Conservation (phyloP, 2,888 invertebrate genomes). For the Aphodius granarius region DNA sequence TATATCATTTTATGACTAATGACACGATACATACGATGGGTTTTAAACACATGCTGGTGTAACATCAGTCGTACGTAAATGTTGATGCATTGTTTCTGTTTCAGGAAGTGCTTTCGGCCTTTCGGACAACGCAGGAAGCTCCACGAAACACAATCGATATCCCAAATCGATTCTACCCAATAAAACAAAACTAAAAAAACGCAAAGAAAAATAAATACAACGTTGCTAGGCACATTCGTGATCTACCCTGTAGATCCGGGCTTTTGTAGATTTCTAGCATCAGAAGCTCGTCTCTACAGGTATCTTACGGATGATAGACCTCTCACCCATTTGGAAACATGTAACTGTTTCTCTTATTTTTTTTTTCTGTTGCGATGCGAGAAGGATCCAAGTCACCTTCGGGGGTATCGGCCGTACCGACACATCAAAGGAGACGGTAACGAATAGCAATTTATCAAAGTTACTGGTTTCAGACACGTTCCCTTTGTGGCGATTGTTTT, state of each 20-base stretch:
- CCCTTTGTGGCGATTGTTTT: background rate
- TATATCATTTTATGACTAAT: background rate
- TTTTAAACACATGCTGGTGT: background rate
- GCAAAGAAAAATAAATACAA: slow-evolving; percentile 15
- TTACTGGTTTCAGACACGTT: background rate
- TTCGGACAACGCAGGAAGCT: background rate
- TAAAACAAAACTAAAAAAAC: background rate
- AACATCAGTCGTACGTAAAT: slow-evolving; percentile 10
- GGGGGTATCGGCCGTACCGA: slow-evolving; percentile 1
- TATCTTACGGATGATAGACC: slow-evolving; percentile 97
- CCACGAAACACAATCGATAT: background rate
- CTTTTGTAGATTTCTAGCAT: slow-evolving; percentile 87
- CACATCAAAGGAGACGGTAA: background rate
- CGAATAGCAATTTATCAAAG: slow-evolving; percentile 3
- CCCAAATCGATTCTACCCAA: background rate
- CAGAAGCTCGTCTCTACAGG: slow-evolving; percentile 99
- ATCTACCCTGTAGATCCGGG: slow-evolving; percentile 99
- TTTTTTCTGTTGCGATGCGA: background rate
- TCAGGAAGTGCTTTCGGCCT: slow-evolving; percentile 21
- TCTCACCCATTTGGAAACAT: slow-evolving; percentile 58
- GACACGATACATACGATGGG: background rate
- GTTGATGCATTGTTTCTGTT: slow-evolving; percentile 23
- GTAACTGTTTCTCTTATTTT: slow-evolving; percentile 9
- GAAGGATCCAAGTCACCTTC: background rate
- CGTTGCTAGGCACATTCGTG: slow-evolving; percentile 81